Conservation (phyloP, 2,888 invertebrate species). For the Morpho deidamia region DNA sequence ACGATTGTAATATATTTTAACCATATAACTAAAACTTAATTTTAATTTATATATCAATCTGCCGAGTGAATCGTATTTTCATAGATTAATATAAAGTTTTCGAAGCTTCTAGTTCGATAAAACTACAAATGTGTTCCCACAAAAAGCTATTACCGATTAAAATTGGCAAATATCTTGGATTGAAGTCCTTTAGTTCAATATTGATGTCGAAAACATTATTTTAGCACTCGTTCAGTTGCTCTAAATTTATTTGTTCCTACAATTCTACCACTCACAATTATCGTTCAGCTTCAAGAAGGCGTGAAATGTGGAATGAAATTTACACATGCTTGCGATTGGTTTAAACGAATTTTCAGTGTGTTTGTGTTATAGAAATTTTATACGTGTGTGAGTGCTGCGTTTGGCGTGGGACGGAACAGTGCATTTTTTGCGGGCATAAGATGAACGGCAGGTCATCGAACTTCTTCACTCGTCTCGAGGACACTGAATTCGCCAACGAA, state of each 20-base stretch:
- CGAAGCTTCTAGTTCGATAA: too few species aligned
- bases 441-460: conserved; percentile 69
- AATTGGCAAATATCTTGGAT: not conserved
- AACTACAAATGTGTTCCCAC: too few species aligned
- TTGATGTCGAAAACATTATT: not conserved
- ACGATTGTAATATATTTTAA: conserved; percentile 31
- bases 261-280: not conserved
- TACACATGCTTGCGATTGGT: conserved; percentile 54
- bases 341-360: conserved; percentile 47
- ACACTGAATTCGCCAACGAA: conserved; percentile 62
- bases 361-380: conserved; percentile 40
- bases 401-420: conserved; percentile 72
- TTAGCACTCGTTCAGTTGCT: not conserved
- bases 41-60: too few species aligned
- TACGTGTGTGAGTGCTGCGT: conserved; percentile 62
- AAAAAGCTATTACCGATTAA: too few species aligned
- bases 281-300: conserved; percentile 36
- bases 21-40: not conserved
- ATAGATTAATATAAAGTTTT: too few species aligned
- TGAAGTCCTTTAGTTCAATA: not conserved
- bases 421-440: conserved; percentile 73
- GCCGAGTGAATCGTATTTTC: too few species aligned
- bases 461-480: conserved; percentile 57
- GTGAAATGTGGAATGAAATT: conserved; percentile 52
- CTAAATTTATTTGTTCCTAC: not conserved